phyloP scores from a whole-genome alignment of 2,113 vertebrate species.

The Nerophis lumbriciformis region DNA sequence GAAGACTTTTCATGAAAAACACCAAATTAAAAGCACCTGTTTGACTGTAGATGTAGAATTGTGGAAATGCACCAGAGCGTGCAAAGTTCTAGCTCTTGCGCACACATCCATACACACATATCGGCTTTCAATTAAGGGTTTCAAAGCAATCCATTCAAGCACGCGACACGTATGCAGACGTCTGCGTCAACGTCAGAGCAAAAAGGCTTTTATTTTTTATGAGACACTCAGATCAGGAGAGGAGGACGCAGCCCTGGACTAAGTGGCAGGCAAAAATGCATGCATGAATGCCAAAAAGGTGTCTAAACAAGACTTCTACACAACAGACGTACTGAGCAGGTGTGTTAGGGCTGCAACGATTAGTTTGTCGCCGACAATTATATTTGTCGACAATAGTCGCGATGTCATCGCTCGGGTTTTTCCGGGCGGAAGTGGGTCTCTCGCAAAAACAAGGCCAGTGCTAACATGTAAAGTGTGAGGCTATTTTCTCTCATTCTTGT shows the following conservation, averaged over 20 bases:
- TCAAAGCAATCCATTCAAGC: conserved; percentile 41
- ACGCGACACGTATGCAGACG: conserved; percentile 57
- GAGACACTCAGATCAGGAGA: conserved; percentile 60
- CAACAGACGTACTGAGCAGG: neutral
- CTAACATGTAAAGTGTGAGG: too few relatives aligned
- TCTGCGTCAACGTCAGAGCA: conserved; percentile 45
- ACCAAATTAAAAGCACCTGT: conserved; percentile 9
- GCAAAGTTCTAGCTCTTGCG: neutral
- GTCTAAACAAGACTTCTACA: conserved; percentile 7
- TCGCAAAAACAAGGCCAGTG: too few relatives aligned
- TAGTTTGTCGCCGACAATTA: too few relatives aligned
- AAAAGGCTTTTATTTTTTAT: conserved; percentile 1
- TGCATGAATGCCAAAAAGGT: conserved; percentile 35
- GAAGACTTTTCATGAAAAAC: neutral
- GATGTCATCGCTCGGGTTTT: too few relatives aligned
- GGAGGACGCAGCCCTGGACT: conserved; percentile 27
- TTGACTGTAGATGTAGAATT: neutral
- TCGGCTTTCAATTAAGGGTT: conserved; percentile 25
- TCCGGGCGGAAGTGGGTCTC: too few relatives aligned
- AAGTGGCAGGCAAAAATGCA: conserved; percentile 41
- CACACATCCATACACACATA: conserved; percentile 6
- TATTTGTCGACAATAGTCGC: too few relatives aligned
- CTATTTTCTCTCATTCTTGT: too few relatives aligned
- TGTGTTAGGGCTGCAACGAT: neutral
- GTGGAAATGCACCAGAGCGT: neutral